phyloP scores from a whole-genome alignment of 2,888 invertebrate species.

The Phortica okadai region DNA sequence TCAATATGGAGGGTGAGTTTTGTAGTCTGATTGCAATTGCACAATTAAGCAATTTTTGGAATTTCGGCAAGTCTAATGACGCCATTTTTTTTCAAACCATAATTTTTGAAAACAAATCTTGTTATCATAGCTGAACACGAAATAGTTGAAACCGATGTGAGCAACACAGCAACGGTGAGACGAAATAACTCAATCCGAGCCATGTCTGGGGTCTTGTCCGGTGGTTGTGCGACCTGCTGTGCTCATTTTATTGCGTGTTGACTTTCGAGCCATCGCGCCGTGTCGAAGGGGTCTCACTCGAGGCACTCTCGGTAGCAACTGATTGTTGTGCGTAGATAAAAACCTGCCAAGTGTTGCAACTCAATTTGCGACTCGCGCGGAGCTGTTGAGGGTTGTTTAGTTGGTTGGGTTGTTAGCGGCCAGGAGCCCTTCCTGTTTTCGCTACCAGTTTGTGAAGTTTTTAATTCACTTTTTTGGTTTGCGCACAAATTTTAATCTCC shows the following conservation, averaged over 20 bases:
- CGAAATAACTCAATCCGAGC: neutral
- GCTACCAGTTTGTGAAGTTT: constrained; percentile 56
- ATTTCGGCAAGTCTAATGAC: constrained; percentile 58
- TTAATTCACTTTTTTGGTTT: constrained; percentile 67
- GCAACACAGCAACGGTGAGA: neutral
- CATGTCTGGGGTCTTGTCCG: constrained; percentile 29
- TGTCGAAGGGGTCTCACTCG: neutral
- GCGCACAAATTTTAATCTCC: constrained; percentile 63
- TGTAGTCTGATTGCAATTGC: constrained; percentile 36
- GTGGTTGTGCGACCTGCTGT: constrained; percentile 51
- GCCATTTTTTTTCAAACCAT: constrained; percentile 52
- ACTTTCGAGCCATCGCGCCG: neutral
- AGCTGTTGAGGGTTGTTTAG: constrained; percentile 10
- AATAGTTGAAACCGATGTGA: constrained; percentile 44
- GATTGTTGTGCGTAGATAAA: constrained; percentile 70
- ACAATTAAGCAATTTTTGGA: constrained; percentile 53
- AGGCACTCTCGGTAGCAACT: constrained; percentile 9
- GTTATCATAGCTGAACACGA: constrained; percentile 66
- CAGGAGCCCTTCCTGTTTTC: neutral
- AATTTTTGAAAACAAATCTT: constrained; percentile 68
- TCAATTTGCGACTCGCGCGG: constrained; percentile 54
- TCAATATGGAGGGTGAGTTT: constrained; percentile 37
- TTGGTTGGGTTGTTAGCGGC: neutral
- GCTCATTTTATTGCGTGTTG: constrained; percentile 48
- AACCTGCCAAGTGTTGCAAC: constrained; percentile 70